Evolutionary conservation across 2,113 vertebrate genomes (phyloP).

Genomic region (Nycticryphes semicollaris): DNA sequence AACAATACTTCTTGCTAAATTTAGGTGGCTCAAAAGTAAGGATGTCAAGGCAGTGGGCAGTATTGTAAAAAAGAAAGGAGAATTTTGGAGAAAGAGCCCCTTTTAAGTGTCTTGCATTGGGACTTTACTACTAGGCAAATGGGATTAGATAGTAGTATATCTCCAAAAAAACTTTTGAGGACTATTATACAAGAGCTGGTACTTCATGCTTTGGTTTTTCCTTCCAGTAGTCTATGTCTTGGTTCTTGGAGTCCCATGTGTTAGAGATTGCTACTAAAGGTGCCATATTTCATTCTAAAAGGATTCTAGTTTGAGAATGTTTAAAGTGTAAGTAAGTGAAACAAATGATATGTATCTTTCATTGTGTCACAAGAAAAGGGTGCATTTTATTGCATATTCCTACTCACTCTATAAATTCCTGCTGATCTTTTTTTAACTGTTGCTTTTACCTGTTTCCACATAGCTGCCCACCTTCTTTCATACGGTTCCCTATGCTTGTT

Average conservation of each 20-base stretch:
- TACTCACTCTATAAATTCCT: background rate
- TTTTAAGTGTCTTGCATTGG: background rate
- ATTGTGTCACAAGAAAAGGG: background rate
- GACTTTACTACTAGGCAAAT: background rate
- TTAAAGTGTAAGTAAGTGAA: background rate
- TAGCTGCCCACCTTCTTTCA: background rate
- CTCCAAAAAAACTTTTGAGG: too few species aligned
- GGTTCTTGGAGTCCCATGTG: accelerated
- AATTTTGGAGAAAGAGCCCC: background rate
- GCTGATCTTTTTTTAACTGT: background rate
- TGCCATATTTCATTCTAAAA: background rate
- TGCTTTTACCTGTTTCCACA: background rate
- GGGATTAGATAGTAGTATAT: background rate
- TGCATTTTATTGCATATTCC: background rate
- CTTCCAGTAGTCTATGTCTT: background rate
- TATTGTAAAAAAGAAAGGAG: background rate
- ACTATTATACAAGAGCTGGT: background rate
- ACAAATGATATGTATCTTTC: background rate
- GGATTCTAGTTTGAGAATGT: background rate
- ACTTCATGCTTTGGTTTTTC: background rate
- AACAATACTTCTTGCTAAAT: background rate
- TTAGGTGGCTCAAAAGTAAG: background rate
- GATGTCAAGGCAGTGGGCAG: background rate
- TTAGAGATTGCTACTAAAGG: background rate
- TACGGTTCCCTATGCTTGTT: background rate